phyloP scores from a whole-genome alignment of 1,140 invertebrate species.

The Littorina saxatilis region DNA sequence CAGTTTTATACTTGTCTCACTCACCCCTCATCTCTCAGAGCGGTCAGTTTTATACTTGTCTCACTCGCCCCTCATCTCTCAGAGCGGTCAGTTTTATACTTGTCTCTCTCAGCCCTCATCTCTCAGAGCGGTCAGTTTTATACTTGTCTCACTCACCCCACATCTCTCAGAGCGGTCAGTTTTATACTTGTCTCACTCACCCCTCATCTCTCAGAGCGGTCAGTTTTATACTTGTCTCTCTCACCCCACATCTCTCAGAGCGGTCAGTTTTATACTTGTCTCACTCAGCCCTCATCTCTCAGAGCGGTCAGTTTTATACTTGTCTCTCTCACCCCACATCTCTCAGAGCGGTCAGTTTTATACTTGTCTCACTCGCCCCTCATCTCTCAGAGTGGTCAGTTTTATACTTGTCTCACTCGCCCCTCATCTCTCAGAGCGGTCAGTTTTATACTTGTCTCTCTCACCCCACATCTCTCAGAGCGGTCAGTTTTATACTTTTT shows the following conservation, averaged over 20 bases:
- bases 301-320: background rate
- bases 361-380: background rate
- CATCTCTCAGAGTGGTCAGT: background rate
- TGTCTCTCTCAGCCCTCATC: too few relatives aligned
- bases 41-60: background rate
- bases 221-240: too few relatives aligned
- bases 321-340: too few relatives aligned
- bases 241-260: too few relatives aligned
- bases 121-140: too few relatives aligned
- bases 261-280: too few relatives aligned
- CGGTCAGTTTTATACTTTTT: background rate
- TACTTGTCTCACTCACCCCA: too few relatives aligned
- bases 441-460: background rate
- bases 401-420: background rate
- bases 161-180: too few relatives aligned
- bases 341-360: background rate
- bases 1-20: slow-evolving; percentile 17
- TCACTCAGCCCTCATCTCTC: background rate
- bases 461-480: background rate
- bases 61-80: background rate
- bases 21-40: background rate
- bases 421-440: background rate
- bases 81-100: too few relatives aligned
- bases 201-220: too few relatives aligned
- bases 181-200: too few relatives aligned